phyloP scores from a whole-genome alignment of 2,888 invertebrate genomes.

The Ellobium chinense region DNA sequence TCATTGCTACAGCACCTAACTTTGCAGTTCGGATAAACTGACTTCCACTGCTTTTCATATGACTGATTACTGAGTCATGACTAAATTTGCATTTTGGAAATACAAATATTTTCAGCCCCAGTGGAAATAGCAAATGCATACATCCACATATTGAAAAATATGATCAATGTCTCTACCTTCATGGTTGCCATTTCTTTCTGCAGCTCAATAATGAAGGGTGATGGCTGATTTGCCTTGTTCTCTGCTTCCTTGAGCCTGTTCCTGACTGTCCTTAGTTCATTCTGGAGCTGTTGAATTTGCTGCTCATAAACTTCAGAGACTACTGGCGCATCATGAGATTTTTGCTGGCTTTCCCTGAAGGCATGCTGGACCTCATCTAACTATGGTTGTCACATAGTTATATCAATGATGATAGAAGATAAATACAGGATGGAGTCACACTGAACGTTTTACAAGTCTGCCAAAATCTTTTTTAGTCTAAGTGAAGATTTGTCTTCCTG shows the following conservation, averaged over 20 bases:
- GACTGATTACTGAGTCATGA: no score
- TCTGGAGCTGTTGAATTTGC: conserved; percentile 81
- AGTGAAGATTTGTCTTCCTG: no score
- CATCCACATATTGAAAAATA: no score
- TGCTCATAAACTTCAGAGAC: conserved; percentile 66
- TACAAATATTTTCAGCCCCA: no score
- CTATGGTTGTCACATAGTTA: conserved; percentile 52
- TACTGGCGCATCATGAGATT: conserved; percentile 46
- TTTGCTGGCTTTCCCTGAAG: conserved; percentile 60
- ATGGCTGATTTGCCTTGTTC: conserved; percentile 83
- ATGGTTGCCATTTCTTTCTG: conserved; percentile 87
- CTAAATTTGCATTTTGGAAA: no score
- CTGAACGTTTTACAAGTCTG: no score
- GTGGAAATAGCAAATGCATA: no score
- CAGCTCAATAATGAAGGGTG: conserved; percentile 84
- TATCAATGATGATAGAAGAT: no score
- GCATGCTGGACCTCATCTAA: conserved; percentile 63
- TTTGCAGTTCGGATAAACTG: no score
- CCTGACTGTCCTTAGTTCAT: conserved; percentile 84
- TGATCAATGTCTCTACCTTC: conserved; percentile 81
- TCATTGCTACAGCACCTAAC: no score
- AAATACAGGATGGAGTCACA: no score
- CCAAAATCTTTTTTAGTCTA: no score
- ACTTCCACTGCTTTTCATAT: background rate
- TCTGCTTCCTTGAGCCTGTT: conserved; percentile 85